Evolutionary conservation across 37 sponge, comb jelly and placozoan genomes (phyloP), one percentile per base, ranked within the genome.

Genomic region (Hormiphora californensis): DNA sequence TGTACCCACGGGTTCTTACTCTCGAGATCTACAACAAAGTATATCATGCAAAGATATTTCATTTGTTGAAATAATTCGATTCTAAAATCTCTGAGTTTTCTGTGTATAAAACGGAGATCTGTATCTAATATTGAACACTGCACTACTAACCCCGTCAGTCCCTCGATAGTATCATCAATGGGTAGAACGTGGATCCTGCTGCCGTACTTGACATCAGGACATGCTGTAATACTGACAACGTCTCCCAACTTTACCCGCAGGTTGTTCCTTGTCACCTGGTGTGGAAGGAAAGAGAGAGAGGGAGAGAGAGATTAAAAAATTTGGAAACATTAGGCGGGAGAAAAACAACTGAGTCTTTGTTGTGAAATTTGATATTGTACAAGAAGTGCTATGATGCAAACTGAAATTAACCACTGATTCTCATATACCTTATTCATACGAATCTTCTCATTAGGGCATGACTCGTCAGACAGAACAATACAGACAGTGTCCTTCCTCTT

Each of bases 121-220:
- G n/a, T n/a, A n/a, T n/a, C n/a, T n/a, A n/a, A n/a, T n/a, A n/a
- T n/a, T n/a, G n/a, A n/a, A n/a, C n/a, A n/a, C n/a, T n/a, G n/a
- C n/a, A n/a, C n/a, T n/a, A n/a, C 95, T 91, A 39, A 92, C 92
- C 99, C 95, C 41, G 95, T 97, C 33, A 97, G 89, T 4, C 99
- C 99, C 59, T 93, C 95, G 57, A 97, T 94, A 15, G 95, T 92
- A 86, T 97, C 99, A 57, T 97, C 99, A 88, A 97, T 93, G 54
- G 99, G 99, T 12, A 97, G 88, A 7, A 97, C 99, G 86, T 97
- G 99, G 15, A 94, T 54, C 55, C 99, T 92, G 89, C 93, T 93
- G 34, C 99, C 99, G 85, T 97, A 97, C 90, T 93, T 94, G 54
- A 97, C 93, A 57, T 97, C 99, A 62, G 99, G 99, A 63, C 94